A percentile compares a stretch with the other conserved stretches of the same genome.
phyloP scores from a whole-genome alignment of 1,140 invertebrate species.

The Pseudobourletiella spinata region DNA sequence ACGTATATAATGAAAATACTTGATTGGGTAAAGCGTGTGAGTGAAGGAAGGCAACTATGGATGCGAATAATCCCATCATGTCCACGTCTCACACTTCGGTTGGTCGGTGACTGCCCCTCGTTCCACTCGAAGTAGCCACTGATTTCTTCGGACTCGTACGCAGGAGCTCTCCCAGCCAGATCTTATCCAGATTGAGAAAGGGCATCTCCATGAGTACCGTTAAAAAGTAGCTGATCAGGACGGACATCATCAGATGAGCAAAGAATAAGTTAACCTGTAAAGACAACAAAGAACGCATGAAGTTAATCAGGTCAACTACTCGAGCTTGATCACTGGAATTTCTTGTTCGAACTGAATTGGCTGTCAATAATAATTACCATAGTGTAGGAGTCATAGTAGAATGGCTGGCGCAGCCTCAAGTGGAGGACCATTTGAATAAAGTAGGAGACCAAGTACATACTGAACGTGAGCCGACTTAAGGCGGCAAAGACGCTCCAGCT shows the following conservation, averaged over 20 bases:
- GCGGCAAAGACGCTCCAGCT: conserved; percentile 47
- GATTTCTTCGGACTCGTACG: no score
- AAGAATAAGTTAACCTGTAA: conserved; percentile 13
- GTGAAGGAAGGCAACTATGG: no score
- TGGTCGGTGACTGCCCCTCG: no score
- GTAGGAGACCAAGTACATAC: conserved; percentile 49
- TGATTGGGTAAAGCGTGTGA: no score
- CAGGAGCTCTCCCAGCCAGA: no score
- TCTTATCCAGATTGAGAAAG: conserved; percentile 16
- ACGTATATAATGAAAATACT: no score
- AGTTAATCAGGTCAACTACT: no score
- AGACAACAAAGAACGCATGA: not conserved
- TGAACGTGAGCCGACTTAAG: conserved; percentile 49
- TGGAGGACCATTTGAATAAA: conserved; percentile 18
- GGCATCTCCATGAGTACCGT: conserved; percentile 18
- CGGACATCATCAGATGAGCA: conserved; percentile 12
- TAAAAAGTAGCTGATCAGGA: not conserved
- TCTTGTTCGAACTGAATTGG: not conserved
- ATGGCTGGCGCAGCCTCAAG: not conserved
- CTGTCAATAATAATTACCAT: not conserved
- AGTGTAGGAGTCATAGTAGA: not conserved
- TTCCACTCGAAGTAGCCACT: no score
- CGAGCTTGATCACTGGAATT: not conserved
- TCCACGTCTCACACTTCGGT: no score
- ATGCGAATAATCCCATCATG: no score